Percentiles rank a stretch among this genome's conserved stretches.
These are phyloP conservation scores for Neomonachus schauinslandi DNA, from an alignment of 2,113 vertebrate genomes.

Conservation along the genomic window DNA sequence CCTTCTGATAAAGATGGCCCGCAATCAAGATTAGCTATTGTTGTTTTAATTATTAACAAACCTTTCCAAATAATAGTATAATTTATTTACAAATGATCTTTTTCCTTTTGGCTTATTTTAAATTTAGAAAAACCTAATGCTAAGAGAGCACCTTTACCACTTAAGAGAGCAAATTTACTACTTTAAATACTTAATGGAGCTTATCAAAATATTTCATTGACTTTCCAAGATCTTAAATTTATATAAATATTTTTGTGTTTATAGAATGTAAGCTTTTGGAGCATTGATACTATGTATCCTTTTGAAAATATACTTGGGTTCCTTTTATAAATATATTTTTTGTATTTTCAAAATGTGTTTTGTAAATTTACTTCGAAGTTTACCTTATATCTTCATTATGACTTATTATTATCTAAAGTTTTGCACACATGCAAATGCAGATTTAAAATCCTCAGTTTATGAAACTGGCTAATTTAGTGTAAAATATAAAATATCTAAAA, in stretches of 20 bases:
- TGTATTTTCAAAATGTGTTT: not conserved
- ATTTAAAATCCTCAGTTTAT: not conserved
- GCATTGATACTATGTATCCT: not conserved
- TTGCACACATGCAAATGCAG: not conserved
- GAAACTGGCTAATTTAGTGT: not conserved
- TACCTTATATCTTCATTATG: not conserved
- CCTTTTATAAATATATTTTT: not conserved
- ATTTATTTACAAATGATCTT: not conserved
- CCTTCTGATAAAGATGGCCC: not conserved
- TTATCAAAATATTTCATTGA: constrained; percentile 23
- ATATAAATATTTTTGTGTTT: not conserved
- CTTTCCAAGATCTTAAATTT: not conserved
- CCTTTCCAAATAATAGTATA: not conserved
- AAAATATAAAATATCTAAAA: not conserved
- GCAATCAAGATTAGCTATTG: not conserved
- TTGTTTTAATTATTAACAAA: constrained; percentile 13
- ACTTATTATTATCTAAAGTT: not conserved
- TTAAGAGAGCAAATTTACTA: not conserved
- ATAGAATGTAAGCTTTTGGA: not conserved
- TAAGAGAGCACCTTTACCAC: not conserved
- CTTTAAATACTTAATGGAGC: not conserved
- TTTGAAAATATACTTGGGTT: not conserved
- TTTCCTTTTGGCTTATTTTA: not conserved
- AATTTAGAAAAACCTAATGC: not conserved
- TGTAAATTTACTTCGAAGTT: not conserved